A percentile compares a stretch with the other conserved stretches of the same genome.
Conservation (phyloP, 2,113 vertebrate genomes). For the Neogale vison region DNA sequence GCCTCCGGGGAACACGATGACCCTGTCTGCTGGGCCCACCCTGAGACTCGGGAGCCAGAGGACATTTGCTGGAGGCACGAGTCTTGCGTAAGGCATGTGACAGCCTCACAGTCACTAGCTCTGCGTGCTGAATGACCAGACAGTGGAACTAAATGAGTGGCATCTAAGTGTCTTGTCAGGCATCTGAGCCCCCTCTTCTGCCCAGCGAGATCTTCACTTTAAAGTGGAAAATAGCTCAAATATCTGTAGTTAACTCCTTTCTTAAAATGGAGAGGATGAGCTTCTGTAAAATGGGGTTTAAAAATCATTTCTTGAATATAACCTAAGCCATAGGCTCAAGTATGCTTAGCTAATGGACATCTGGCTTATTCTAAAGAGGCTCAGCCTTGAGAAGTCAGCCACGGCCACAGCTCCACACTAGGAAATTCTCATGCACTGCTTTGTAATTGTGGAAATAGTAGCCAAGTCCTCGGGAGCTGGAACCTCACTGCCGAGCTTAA, state of each 20-base stretch:
- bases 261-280: constrained; percentile 7
- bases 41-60: constrained; percentile 42
- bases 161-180: background rate
- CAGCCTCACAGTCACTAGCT: background rate
- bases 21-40: background rate
- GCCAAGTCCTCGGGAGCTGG: background rate
- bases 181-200: background rate
- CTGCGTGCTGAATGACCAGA: background rate
- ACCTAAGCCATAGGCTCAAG: background rate
- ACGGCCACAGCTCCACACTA: background rate
- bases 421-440: background rate
- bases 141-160: background rate
- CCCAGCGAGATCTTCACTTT: background rate
- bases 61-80: background rate
- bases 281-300: background rate
- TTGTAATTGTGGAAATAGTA: background rate
- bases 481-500: background rate
- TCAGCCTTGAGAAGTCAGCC: background rate
- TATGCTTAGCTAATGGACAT: background rate
- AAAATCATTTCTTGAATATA: background rate
- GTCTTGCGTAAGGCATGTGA: background rate
- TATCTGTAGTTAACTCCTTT: background rate
- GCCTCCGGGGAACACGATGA: background rate
- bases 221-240: constrained; percentile 4
- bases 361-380: background rate